Evolutionary conservation across 2,113 vertebrate genomes (phyloP).

Genomic region (Alligator mississippiensis): DNA sequence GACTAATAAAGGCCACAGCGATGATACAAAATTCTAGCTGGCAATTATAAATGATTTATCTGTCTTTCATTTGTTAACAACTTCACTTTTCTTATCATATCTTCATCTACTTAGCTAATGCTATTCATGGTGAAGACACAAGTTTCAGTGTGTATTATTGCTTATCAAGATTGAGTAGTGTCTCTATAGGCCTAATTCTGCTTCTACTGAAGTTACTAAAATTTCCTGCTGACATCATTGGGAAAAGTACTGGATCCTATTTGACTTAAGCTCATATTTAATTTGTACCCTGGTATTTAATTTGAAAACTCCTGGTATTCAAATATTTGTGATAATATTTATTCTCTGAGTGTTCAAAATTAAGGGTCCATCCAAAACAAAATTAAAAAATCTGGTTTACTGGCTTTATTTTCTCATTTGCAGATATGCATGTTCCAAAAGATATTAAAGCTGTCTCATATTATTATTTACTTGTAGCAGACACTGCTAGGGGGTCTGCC

Average conservation of each 20-base stretch:
- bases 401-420: background rate
- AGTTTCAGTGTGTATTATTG: background rate
- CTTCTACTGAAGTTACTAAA: rapidly evolving
- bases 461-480: background rate
- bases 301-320: rapidly evolving
- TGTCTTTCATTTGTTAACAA: background rate
- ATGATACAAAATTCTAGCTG: background rate
- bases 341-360: background rate
- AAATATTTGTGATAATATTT: background rate
- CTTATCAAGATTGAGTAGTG: background rate
- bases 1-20: background rate
- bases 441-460: background rate
- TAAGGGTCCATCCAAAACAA: background rate
- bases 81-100: background rate
- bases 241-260: rapidly evolving
- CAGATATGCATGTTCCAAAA: background rate
- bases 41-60: conserved; percentile 5
- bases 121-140: too few species aligned
- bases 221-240: background rate
- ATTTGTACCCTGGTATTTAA: background rate
- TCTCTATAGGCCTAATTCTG: background rate
- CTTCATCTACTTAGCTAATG: background rate
- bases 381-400: background rate
- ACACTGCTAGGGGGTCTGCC: background rate
- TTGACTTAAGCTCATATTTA: background rate